Conservation (phyloP, 2,888 invertebrate genomes). For the Apantesis nais region DNA sequence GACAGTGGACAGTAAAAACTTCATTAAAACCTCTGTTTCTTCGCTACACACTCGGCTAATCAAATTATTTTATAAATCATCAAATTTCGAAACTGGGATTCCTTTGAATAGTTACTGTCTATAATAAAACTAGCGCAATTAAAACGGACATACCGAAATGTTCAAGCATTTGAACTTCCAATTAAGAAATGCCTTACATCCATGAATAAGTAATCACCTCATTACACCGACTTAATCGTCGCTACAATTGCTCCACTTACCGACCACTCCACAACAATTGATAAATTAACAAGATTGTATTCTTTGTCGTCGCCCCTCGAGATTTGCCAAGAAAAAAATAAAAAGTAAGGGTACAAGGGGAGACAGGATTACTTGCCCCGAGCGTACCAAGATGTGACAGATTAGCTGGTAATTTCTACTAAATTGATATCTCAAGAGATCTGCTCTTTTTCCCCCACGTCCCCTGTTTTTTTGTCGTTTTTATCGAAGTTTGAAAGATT, state of each 20-base stretch:
- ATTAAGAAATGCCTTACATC: background rate
- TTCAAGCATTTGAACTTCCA: background rate
- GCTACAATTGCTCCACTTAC: conserved; percentile 52
- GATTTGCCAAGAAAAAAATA: conserved; percentile 57
- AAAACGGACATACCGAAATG: background rate
- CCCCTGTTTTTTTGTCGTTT: conserved; percentile 53
- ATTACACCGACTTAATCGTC: conserved; percentile 32
- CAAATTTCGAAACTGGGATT: background rate
- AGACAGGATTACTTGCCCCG: conserved; percentile 71
- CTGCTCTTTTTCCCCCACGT: conserved; percentile 56
- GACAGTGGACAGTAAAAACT: background rate
- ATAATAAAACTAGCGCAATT: background rate
- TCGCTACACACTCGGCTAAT: background rate
- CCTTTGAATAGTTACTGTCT: background rate
- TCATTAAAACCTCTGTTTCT: background rate
- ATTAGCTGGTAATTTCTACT: conserved; percentile 82
- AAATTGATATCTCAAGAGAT: conserved; percentile 83
- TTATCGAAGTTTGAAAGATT: conserved; percentile 66
- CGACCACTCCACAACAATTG: conserved; percentile 72
- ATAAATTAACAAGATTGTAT: conserved; percentile 78
- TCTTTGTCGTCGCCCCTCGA: conserved; percentile 54
- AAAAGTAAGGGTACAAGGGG: conserved; percentile 74
- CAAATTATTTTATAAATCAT: background rate
- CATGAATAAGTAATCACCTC: conserved; percentile 27
- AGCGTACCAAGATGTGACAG: conserved; percentile 81